Evolutionary conservation across 2,113 vertebrate species (phyloP), one percentile per base, ranked within the genome.

Genomic region (Ictalurus furcatus): DNA sequence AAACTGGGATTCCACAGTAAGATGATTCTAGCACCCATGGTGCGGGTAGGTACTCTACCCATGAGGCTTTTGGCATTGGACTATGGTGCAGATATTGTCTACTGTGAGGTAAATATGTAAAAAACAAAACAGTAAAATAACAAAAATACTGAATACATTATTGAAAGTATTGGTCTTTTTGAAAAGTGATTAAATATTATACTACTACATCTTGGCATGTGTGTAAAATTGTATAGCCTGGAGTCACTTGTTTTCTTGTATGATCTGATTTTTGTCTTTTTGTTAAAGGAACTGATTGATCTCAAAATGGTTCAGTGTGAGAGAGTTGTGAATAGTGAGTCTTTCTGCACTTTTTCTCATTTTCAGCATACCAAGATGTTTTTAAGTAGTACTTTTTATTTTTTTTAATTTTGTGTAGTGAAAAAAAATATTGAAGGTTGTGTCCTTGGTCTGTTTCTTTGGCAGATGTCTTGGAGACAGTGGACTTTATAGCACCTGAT

Each of bases 51-150:
- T 23, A 98, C 98, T 0, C 93, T 99, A 3, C 98, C 98, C 0
- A 99, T 99, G 98, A 94, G 98, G 1, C 96, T 99, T 12, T 95
- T 99, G 23, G 98, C 98, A 12, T 94, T 99, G 93, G 97, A 99
- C 94, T 98, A 97, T 21, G 98, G 98, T 48, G 98, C 98, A 0
- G 97, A 99, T 87, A 95, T 99, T 56, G 98, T 99, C 65, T 99
- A 99, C 93, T 97, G 97, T 81, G 98, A 99, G 98, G 98, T 99
- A 94, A 21, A 34, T 85, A 13, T 85, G 2, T 37, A 44, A 44
- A 48, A 48, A 48, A 48, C n/a, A n/a, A n/a, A n/a, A n/a, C n/a
- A 48, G 8, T 48, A 48, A 7, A 48, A 48, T 48, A 48, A 48
- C 44, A 48, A 48, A 9, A 9, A 11, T 52, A 52, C 48, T 52